phyloP scores from a whole-genome alignment of 2,113 vertebrate genomes.

The Prunella himalayana region DNA sequence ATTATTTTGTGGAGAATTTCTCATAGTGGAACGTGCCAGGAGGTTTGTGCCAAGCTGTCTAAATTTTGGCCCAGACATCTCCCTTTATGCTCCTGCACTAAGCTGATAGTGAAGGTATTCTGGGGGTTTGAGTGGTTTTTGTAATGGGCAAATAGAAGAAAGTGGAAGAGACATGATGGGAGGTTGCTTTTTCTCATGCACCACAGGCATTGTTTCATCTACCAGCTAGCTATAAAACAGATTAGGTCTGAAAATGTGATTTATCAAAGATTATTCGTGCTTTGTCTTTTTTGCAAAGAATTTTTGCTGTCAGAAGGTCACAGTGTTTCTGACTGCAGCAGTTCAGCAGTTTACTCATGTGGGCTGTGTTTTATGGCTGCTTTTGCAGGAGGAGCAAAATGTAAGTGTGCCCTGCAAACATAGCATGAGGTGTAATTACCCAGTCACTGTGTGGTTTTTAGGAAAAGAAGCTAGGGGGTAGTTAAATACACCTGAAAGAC shows the following conservation, averaged over 20 bases:
- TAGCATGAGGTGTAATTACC: neutral
- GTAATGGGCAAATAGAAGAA: neutral
- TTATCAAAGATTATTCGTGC: neutral
- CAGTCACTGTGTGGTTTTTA: neutral
- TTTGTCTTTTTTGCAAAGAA: neutral
- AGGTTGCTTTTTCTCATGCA: neutral
- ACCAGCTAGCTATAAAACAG: neutral
- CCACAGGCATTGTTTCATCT: neutral
- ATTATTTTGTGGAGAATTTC: neutral
- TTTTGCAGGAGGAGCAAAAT: neutral
- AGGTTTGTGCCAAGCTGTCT: neutral
- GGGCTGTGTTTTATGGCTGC: neutral
- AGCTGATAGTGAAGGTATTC: neutral
- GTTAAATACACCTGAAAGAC: neutral
- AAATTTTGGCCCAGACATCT: neutral
- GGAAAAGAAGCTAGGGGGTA: neutral
- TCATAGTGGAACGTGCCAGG: neutral
- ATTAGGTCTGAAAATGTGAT: neutral
- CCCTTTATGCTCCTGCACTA: neutral
- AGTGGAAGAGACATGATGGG: neutral
- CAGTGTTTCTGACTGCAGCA: neutral
- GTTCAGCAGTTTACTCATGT: neutral
- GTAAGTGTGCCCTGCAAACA: neutral
- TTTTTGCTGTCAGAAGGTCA: neutral
- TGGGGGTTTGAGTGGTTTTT: neutral